Evolutionary conservation across 2,888 invertebrate species (phyloP), one percentile per base, ranked within the genome.

Genomic region (Megastigmus dorsalis): DNA sequence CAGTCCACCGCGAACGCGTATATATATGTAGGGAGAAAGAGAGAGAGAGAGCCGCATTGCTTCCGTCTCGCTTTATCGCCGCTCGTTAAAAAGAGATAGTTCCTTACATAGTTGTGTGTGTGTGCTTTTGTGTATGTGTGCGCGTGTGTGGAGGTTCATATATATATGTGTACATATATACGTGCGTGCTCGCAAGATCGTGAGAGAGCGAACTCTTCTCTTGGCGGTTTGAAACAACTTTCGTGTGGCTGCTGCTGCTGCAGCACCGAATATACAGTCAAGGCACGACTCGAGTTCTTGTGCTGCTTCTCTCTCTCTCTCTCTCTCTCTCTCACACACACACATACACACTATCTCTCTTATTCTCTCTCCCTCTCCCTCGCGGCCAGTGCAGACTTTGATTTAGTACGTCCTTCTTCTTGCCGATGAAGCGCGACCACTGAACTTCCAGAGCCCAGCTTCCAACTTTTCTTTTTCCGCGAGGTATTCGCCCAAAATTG

Each of bases 171-270:
- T n/a, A n/a, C n/a, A n/a, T n/a, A n/a, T n/a, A n/a, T n/a, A n/a
- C n/a, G n/a, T n/a, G n/a, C 33, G 54, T 54, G 54, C 54, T n/a
- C n/a, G 54, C 54, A 54, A 54, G 54, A 54, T 54, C 54, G 54
- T 54, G 54, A 54, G 54, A 54, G 54, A 54, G 54, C 54, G 33
- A 33, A 28, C 54, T 54, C 30, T 54, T 54, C 54, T 33, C 54
- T 54, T 33, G 30, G 30, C 18, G 30, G 18, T 13, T 54, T 3
- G 9, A 15, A 54, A 54, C 33, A 33, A 54, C 54, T 54, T 54
- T 54, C 54, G 54, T 54, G 54, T 33, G n/a, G n/a, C n/a, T n/a
- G n/a, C n/a, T n/a, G n/a, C n/a, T n/a, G 54, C 26, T 54, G 30
- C 33, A 54, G 54, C 18, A 54, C 54, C 54, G 30, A 54, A 54